phyloP scores from a whole-genome alignment of 2,888 invertebrate genomes.

The Acanthococcus lagerstroemiae region DNA sequence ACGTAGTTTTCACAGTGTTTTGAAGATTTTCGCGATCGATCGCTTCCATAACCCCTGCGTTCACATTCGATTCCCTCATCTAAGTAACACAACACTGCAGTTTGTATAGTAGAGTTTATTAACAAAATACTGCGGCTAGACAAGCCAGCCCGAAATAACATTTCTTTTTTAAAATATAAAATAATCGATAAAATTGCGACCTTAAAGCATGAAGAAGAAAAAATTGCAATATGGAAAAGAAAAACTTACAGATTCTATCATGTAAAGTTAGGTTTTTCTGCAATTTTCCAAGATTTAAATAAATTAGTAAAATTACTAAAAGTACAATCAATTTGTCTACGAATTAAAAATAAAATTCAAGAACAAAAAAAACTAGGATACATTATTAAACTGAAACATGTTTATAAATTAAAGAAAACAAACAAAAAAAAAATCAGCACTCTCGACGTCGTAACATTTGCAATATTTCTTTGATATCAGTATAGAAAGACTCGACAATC shows the following conservation, averaged over 20 bases:
- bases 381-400: neutral
- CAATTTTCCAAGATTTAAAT: neutral
- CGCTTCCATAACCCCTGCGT: too few species aligned
- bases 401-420: neutral
- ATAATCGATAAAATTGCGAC: constrained; percentile 11
- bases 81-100: too few species aligned
- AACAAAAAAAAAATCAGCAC: too few species aligned
- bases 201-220: constrained; percentile 1
- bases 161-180: constrained; percentile 6
- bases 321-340: neutral
- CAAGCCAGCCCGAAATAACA: constrained; percentile 14
- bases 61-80: too few species aligned
- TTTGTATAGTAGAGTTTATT: neutral
- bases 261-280: neutral
- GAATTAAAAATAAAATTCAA: neutral
- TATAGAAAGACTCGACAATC: too few species aligned
- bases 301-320: neutral
- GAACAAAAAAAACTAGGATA: neutral
- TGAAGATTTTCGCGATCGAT: too few species aligned
- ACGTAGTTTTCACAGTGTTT: too few species aligned
- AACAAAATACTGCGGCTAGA: constrained; percentile 18
- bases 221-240: neutral
- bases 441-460: too few species aligned
- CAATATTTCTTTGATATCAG: too few species aligned
- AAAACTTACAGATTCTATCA: neutral